Conservation (phyloP, 2,113 vertebrate genomes). For the Bujurquina vittata region DNA sequence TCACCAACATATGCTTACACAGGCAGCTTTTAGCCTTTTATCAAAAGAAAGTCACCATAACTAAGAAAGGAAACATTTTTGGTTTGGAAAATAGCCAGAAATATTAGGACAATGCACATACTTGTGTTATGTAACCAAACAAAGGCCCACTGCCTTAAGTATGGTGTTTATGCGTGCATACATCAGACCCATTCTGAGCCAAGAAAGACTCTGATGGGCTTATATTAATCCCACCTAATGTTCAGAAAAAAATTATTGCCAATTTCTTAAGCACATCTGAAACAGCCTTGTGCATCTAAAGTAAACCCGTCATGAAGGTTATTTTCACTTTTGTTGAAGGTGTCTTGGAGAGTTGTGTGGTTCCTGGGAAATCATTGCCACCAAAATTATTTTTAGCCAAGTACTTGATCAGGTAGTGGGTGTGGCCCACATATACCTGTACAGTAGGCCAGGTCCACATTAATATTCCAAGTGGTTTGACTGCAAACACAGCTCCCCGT, state of each 20-base stretch:
- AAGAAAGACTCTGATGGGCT: background rate
- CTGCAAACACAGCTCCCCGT: background rate
- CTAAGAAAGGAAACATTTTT: background rate
- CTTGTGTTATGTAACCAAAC: background rate
- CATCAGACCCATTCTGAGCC: background rate
- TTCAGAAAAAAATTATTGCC: background rate
- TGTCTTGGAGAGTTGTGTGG: background rate
- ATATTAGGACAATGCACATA: background rate
- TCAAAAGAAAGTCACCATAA: background rate
- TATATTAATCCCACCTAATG: background rate
- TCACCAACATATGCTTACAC: too few relatives aligned
- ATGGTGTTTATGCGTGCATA: background rate
- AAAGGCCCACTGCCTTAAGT: background rate
- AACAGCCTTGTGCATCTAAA: background rate
- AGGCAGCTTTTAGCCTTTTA: background rate
- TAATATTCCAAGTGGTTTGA: background rate
- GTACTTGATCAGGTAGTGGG: background rate
- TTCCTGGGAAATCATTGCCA: background rate
- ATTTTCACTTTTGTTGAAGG: fast-evolving
- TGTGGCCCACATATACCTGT: background rate
- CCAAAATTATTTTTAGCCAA: background rate
- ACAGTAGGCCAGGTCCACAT: background rate
- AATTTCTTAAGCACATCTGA: background rate
- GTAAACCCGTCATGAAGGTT: background rate
- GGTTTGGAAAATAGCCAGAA: background rate